Base-by-base conservation (phyloP, 2,888 invertebrate species). In the Leptinotarsa juncta region DNA sequence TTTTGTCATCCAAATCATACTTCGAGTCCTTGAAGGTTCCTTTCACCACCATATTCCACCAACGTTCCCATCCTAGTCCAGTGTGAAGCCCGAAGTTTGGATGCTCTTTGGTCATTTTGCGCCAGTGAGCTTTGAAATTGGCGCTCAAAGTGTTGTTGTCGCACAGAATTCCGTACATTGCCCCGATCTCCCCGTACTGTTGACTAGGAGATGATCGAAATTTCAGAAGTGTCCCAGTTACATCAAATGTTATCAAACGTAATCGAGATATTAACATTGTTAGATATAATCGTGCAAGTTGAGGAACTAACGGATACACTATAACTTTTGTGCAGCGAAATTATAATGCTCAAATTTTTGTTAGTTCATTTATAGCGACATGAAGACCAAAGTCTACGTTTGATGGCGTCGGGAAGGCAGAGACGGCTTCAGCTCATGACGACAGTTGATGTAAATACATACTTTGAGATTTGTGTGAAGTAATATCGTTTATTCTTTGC, bases 221-320 rank as follows among this genome's bases (percentile, higher is more conserved):
- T 82, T 92, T 91, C 51, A 97, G 87, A 62, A 97, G 87, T 0
- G 97, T 97, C 81, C 95, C 95, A 16, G 96, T 97, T 71, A 95
- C 94, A 88, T 97, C 97, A 86, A 97, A 96, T 15, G 97, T 97
- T 70, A 97, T 90, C 81, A 95, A 86, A 78, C 91, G 90, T 50
- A 93, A 88, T 62, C 88, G 88, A 65, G 89, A 86, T 74, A 90
- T 82, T 78, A 87, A 88, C 90, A 90, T 90, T 60, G 4, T 69
- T 18, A 15, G 15, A 3, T 18, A 23, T 23, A 23, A 20, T 42
- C 42, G 42, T 57, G 20, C 4, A 23, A 18, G 14, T 15, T 57
- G 20, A 12, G 57, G 14, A 57, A 57, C 57, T 57, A 57, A 15
- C 23, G 14, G 14, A 23, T 15, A 14, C 12, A 57, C 57, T 57